Percentiles rank a stretch among this genome's conserved stretches.
Evolutionary conservation across 2,113 vertebrate genomes (phyloP).

Genomic region (Tichodroma muraria): DNA sequence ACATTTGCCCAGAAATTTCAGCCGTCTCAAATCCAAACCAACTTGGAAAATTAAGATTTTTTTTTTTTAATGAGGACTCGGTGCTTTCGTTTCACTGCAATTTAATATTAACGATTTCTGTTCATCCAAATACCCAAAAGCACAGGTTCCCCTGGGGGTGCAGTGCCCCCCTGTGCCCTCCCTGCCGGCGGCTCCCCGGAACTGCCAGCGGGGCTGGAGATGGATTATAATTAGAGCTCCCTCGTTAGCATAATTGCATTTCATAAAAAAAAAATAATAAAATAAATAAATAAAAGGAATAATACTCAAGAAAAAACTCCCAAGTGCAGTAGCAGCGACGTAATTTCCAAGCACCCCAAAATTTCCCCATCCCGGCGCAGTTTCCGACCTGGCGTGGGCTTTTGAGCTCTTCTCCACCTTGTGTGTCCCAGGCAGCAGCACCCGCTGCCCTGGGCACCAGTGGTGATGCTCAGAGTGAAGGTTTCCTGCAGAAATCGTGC

Average conservation of each 20-base stretch:
- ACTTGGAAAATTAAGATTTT: neutral
- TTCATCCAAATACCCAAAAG: neutral
- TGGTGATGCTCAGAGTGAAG: neutral
- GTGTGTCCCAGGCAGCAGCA: neutral
- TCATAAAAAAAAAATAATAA: neutral
- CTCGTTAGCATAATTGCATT: constrained; percentile 8
- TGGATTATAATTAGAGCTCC: constrained; percentile 20
- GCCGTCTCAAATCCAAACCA: neutral
- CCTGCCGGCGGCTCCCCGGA: neutral
- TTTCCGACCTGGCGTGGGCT: rapidly evolving
- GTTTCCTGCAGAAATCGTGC: neutral
- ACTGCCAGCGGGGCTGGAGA: neutral
- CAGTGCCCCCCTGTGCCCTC: neutral
- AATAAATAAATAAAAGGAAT: neutral
- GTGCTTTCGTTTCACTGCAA: neutral
- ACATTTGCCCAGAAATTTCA: neutral
- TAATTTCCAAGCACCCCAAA: rapidly evolving
- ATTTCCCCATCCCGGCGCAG: rapidly evolving
- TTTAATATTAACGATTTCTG: neutral
- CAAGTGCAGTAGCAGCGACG: neutral
- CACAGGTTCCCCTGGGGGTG: neutral
- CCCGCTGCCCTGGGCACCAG: neutral
- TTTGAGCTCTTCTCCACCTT: neutral
- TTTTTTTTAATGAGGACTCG: neutral
- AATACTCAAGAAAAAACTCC: neutral